Base-by-base conservation (phyloP, 2,113 vertebrate species). In the Crotalus tigris region DNA sequence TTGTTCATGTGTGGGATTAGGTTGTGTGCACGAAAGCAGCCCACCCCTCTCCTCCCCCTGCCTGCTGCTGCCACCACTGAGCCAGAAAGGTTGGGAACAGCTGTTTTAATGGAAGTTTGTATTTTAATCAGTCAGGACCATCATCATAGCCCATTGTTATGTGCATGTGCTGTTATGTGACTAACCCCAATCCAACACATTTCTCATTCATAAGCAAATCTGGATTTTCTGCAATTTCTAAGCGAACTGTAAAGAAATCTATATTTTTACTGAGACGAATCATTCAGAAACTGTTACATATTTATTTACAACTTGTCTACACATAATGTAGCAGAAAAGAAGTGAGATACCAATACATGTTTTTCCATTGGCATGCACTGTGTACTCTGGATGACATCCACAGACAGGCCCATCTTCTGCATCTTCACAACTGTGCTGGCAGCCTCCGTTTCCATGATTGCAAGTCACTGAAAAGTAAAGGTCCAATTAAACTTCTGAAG, bases 381-480 rank as follows among this genome's bases (percentile, higher is more conserved):
- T 95, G 95, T 99, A 99, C 94, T 98, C 98, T 95, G 97, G 96
- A 92, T 99, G 99, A 96, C 99, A 99, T 93, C 98, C 98, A 97
- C 99, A 99, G 87, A 98, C 92, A 0, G 99, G 99, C 23, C 99
- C 98, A 0, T 97, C 96, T 69, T 98, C 98, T 0, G 99, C 98
- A 96, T 99, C 99, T 86, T 99, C 99, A 81, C 99, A 99, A 2
- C 97, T 98, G 96, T 99, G 99, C 96, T 99, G 99, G 96, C 99
- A 99, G 93, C 99, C 99, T 87, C 99, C 99, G 0, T 99, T 99
- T 57, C 99, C 99, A 87, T 99, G 99, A 98, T 98, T 99, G 96
- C 99, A 99, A 0, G 99, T 99, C 94, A 99, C 99, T 99, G 87
- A 90, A 95, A 94, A 93, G 88, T 96, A 97, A 97, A 92, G 3